Evolutionary conservation across 2,888 invertebrate genomes (phyloP).

Genomic region (Mystacides longicornis): DNA sequence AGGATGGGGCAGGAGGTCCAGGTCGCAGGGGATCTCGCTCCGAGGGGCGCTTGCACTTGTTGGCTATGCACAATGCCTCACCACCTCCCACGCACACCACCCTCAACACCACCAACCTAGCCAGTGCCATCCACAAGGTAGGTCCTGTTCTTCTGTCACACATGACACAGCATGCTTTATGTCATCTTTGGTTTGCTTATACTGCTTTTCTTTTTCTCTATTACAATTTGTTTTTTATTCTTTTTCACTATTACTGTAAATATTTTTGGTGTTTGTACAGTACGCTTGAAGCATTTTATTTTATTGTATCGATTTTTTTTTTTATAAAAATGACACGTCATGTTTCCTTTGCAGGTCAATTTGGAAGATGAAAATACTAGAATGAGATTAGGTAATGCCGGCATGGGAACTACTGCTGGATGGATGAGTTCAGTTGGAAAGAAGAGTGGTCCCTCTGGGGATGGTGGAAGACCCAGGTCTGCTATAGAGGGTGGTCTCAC

Average conservation of each 20-base stretch:
- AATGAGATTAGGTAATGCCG: slow-evolving; percentile 24
- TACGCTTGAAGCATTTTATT: too few species aligned
- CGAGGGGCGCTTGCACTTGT: slow-evolving; percentile 66
- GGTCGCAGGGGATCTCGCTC: slow-evolving; percentile 70
- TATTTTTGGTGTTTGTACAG: too few species aligned
- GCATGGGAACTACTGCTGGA: slow-evolving; percentile 24
- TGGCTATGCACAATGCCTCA: slow-evolving; percentile 43
- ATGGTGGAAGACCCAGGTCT: slow-evolving; percentile 31
- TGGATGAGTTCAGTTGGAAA: slow-evolving; percentile 21
- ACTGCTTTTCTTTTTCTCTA: too few species aligned
- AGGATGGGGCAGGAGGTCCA: slow-evolving; percentile 62
- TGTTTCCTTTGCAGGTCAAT: slow-evolving; percentile 30
- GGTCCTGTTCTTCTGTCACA: neutral
- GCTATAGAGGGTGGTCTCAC: slow-evolving; percentile 29
- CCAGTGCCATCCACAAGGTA: slow-evolving; percentile 21
- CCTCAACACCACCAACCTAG: slow-evolving; percentile 20
- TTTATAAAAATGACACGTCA: neutral
- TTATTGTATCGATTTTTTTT: too few species aligned
- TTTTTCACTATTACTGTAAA: too few species aligned
- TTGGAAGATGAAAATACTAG: slow-evolving; percentile 35
- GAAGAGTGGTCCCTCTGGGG: slow-evolving; percentile 27
- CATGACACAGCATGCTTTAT: too few species aligned
- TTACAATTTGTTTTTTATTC: too few species aligned
- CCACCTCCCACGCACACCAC: neutral
- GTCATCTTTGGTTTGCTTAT: too few species aligned